phyloP scores from a whole-genome alignment of 1,140 invertebrate species.

The Nephila pilipes region DNA sequence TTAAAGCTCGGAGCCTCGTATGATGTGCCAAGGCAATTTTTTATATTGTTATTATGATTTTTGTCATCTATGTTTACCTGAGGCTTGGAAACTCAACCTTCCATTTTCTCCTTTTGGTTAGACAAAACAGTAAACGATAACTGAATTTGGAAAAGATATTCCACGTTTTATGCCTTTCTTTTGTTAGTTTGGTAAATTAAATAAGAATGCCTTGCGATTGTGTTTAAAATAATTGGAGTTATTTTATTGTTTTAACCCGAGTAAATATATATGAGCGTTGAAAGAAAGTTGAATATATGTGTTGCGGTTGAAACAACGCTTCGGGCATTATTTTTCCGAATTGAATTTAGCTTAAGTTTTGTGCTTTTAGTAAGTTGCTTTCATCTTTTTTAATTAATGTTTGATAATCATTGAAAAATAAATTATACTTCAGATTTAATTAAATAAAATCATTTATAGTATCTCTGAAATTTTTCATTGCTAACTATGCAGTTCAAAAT shows the following conservation, averaged over 20 bases:
- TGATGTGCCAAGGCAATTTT: too few relatives aligned
- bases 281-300: background rate
- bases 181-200: background rate
- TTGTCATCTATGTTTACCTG: slow-evolving; percentile 21
- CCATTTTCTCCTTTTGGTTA: background rate
- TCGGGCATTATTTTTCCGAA: background rate
- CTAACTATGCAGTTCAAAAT: background rate
- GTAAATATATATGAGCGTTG: background rate
- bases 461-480: background rate
- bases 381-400: background rate
- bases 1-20: too few relatives aligned
- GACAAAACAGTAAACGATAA: background rate
- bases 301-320: background rate
- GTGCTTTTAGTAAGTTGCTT: background rate
- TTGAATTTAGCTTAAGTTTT: background rate
- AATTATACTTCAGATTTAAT: background rate
- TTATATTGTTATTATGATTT: background rate
- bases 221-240: background rate
- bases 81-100: background rate
- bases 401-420: too few relatives aligned
- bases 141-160: background rate
- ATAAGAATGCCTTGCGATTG: background rate
- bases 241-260: background rate
- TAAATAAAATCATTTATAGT: background rate
- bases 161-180: background rate